Base-by-base conservation (phyloP, 2,797 vertebrate species). In the Lophius americanus region DNA sequence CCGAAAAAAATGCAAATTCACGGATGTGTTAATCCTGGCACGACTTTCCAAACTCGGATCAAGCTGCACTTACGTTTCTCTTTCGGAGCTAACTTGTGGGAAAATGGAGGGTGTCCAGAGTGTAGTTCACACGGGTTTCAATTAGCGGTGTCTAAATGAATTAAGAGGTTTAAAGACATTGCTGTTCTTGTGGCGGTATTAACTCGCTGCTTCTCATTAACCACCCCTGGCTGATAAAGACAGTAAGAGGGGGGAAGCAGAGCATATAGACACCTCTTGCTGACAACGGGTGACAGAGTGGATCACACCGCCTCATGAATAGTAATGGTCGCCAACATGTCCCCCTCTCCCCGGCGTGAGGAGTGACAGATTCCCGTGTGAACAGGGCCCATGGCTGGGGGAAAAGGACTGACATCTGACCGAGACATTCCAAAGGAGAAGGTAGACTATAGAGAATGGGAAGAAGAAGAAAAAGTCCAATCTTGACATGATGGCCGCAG, bases 131-230 rank as follows among this genome's bases (percentile, higher is more conserved):
- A 79, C 64, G 73, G 86, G 85, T 88, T 89, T 92, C 89, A 89
- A 90, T 92, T 91, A 91, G 86, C 75, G 67, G 84, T 85, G 86
- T 86, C 88, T 82, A 88, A 91, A 90, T 92, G 88, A 92, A 92
- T 92, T 89, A 91, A 89, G 85, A 91, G 88, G 84, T 90, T 91
- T 86, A 92, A 91, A 89, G 85, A 80, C 88, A 81, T 83, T 76
- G 88, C 87, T 85, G 89, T 89, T 91, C 81, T 79, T 85, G 83
- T 85, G 86, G 84, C 84, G 89, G 88, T 91, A 91, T 93, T 93
- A 93, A 92, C 91, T 90, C 84, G 85, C 87, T 90, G 88, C 86
- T 86, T 90, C 90, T 92, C 91, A 91, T 93, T 92, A 93, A 87
- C 89, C 88, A 84, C 83, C 89, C 81, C 88, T 84, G 88, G 88